Evolutionary conservation across 2,797 vertebrate species (phyloP), one percentile per base, ranked within the genome.

Genomic region (Chaetodon trifasciatus): DNA sequence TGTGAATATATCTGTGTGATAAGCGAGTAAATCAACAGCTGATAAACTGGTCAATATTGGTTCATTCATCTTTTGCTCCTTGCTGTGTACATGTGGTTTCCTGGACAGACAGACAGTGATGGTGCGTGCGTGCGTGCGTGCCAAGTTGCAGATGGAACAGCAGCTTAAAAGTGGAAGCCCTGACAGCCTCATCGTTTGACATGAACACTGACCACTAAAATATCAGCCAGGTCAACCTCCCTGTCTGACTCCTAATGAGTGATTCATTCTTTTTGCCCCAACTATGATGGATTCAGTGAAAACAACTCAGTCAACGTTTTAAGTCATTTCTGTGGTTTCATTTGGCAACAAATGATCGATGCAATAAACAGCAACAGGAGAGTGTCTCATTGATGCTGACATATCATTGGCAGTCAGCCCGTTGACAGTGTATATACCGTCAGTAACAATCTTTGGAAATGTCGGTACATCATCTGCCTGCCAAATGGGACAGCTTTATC

Each of bases 241-340:
- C 8, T 6, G 17, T 35, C 8, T 19, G 1, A 39, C 35, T 50
- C 23, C 11, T 37, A 16, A 2, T 23, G 1, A 39, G 17, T 50
- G 10, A 12, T 32, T 32, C 13, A 1, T 49, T 1, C 17, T n/a
- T 60, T 65, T 39, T 16, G 1, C 7, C 3, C 4, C 8, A 24
- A 2, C 8, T 11, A 24, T 0, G 4, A 65, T 17, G 3, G 3
- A 21, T 16, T 17, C 3, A 73, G 23, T 28, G 11, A 66, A 56
- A 49, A 67, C n/a, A 21, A 56, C 15, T 21, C 10, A 56, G 56
- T 46, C 39, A 35, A 47, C 9, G 32, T 46, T 24, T 37, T 8
- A 24, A 74, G 16, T 24, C 5, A 49, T 66, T 57, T 74, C 60
- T 44, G 17, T 23, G 28, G 10, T 70, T 70, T 56, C 5, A 56